These are phyloP conservation scores for Diarsia mendica DNA, from an alignment of 2,888 invertebrate species.

Conservation along the genomic window DNA sequence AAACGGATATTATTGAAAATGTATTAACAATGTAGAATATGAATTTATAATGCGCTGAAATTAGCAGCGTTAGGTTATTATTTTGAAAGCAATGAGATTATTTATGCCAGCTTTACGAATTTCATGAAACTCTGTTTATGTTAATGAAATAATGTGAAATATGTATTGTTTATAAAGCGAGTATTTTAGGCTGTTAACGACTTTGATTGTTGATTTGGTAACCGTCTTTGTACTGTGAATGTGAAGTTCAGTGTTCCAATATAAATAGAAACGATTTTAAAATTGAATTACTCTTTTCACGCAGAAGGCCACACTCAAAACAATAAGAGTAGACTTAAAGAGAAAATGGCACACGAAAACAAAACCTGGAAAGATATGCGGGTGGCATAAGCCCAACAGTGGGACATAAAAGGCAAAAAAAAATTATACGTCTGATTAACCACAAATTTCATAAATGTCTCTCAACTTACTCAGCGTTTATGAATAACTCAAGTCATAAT, in stretches of 20 bases:
- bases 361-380: neutral
- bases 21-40: constrained; percentile 26
- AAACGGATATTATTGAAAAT: constrained; percentile 43
- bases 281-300: too few species aligned
- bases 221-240: neutral
- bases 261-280: neutral
- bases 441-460: neutral
- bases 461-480: neutral
- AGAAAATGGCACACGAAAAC: neutral
- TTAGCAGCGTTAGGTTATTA: constrained; percentile 27
- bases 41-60: constrained; percentile 51
- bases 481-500: neutral
- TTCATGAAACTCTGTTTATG: constrained; percentile 34
- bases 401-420: neutral
- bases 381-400: neutral
- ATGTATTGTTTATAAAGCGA: constrained; percentile 26
- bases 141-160: constrained; percentile 26
- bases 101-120: constrained; percentile 31
- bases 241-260: neutral
- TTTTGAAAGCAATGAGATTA: constrained; percentile 27
- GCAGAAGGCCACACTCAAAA: neutral
- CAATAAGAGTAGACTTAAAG: neutral
- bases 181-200: constrained; percentile 26
- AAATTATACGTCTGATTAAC: neutral
- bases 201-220: constrained; percentile 9